A percentile compares a stretch with the other conserved stretches of the same genome.
phyloP scores from a whole-genome alignment of 1,140 invertebrate species.

The Grapholita molesta region DNA sequence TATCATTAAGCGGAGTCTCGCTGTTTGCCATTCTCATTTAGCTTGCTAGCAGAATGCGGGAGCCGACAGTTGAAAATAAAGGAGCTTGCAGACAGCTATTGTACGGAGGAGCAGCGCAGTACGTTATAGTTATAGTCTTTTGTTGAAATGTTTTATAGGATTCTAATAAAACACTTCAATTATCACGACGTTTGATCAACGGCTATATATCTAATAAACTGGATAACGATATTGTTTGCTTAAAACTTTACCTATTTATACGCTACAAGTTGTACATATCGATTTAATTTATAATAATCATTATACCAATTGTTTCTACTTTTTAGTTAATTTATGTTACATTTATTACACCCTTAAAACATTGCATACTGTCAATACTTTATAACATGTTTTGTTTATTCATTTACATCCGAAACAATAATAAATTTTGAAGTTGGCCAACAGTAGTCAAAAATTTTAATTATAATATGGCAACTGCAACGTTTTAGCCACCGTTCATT shows the following conservation, averaged over 20 bases:
- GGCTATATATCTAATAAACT: too few species aligned
- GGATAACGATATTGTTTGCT: too few species aligned
- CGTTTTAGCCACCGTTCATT: not conserved
- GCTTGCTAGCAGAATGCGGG: not conserved
- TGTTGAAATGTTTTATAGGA: not conserved
- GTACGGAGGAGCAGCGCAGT: not conserved
- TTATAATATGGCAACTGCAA: not conserved
- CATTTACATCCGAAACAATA: not conserved
- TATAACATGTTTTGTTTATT: too few species aligned
- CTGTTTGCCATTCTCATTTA: slow-evolving; percentile 30
- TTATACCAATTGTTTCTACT: too few species aligned
- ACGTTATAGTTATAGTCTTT: not conserved
- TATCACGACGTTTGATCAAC: not conserved
- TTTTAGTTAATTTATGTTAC: too few species aligned
- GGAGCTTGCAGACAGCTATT: not conserved
- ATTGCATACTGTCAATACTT: too few species aligned
- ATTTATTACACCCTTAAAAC: too few species aligned
- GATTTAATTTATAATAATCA: too few species aligned
- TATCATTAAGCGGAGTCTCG: slow-evolving; percentile 26
- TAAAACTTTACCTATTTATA: too few species aligned
- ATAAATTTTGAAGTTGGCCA: not conserved
- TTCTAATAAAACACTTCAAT: not conserved
- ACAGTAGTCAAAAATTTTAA: too few species aligned
- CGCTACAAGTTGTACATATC: too few species aligned
- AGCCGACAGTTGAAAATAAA: not conserved